Base-by-base conservation (phyloP, 2,888 invertebrate species). In the Auanema freiburgensis region DNA sequence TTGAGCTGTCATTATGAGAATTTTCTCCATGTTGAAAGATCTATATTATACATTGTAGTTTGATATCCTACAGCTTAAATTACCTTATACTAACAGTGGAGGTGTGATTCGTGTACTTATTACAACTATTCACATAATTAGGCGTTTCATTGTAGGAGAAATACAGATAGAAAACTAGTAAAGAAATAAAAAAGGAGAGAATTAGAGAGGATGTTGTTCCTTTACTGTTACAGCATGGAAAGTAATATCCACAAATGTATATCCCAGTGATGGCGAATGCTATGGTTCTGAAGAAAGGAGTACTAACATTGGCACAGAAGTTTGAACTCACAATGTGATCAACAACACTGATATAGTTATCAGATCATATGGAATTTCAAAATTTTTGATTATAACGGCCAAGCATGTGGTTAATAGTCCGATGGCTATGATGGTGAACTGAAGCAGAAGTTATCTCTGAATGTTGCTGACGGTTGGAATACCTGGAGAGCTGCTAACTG, bases 241-340 rank as follows among this genome's bases (percentile, higher is more conserved):
- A 63, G 43, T 69, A 76, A 57, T 76, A 73, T 10, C 76, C 76
- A 57, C 73, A 72, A 44, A 70, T 53, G 51, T 72, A 71, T 11
- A 71, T 46, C 1, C 65, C 72, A 1, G 71, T 59, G 8, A 67
- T 33, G 5, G 74, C 66, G 6, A 69, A 56, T 41, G 66, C 69
- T 8, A 71, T n/a, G 1, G 66, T 65, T 33, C 76, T 76, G 71
- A 21, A 75, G 59, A 40, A 18, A 59, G 23, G 18, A 52, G 5
- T 18, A 18, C 3, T 24, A 2, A 23, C 16, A 51, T 14, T 12
- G 11, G 11, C 51, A 11, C 21, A 16, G 50, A 18, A 2, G 16
- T 18, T 18, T 21, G 21, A 60, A 59, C 71, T 65, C 14, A 72
- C 72, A 72, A 67, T 25, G 68, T 23, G 12, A 63, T 50, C 24